A percentile compares a stretch with the other conserved stretches of the same genome.
These are phyloP conservation scores for Papilio polytes DNA, from an alignment of 1,140 invertebrate species.

Conservation along the genomic window DNA sequence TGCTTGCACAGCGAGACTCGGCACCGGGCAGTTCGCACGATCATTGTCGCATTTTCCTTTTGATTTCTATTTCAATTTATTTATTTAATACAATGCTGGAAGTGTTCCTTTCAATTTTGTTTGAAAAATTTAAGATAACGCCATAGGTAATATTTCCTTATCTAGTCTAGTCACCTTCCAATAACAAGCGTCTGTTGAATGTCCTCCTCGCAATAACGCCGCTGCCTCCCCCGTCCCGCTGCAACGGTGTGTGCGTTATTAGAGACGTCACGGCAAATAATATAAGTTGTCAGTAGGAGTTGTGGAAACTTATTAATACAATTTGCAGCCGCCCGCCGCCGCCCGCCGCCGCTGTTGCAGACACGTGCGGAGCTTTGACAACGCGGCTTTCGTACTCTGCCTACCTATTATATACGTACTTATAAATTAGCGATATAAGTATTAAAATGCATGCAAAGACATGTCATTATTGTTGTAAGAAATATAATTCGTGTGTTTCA, in stretches of 20 bases:
- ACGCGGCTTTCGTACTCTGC: neutral
- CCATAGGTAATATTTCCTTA: neutral
- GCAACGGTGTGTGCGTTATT: conserved; percentile 4
- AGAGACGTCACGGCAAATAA: conserved; percentile 34
- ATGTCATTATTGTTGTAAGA: too few relatives aligned
- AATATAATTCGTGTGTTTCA: too few relatives aligned
- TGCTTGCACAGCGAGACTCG: neutral
- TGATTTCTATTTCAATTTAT: neutral
- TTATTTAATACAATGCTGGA: neutral
- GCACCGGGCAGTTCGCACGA: neutral
- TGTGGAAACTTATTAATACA: conserved; percentile 40
- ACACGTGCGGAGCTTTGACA: neutral
- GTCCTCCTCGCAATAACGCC: neutral
- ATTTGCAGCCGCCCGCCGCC: neutral
- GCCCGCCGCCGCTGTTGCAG: neutral
- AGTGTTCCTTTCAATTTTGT: neutral
- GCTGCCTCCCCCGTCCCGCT: too few relatives aligned
- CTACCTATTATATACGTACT: too few relatives aligned
- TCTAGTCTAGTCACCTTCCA: neutral
- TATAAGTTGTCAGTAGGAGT: conserved; percentile 34
- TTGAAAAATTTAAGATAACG: neutral
- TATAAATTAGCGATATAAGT: neutral
- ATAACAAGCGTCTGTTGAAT: neutral
- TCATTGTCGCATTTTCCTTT: neutral
- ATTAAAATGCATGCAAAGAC: too few relatives aligned